Conservation (phyloP, 2,113 vertebrate species). For the Aplodontia rufa region DNA sequence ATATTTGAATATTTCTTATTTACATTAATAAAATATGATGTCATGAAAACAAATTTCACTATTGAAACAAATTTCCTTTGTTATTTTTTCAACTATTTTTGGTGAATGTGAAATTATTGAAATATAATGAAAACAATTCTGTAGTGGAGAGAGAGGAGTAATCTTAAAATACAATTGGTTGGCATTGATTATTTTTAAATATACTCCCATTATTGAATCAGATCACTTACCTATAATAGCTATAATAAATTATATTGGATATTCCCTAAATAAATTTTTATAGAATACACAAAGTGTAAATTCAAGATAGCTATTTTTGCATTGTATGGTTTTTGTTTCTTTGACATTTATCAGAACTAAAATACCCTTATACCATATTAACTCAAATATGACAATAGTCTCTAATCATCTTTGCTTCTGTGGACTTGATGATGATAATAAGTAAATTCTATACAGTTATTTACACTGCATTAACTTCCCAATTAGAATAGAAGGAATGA, state of each 20-base stretch:
- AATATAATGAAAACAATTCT: not conserved
- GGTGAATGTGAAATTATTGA: not conserved
- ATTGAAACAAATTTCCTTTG: not conserved
- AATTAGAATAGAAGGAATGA: constrained; percentile 53
- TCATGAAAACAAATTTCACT: not conserved
- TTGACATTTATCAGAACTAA: constrained; percentile 27
- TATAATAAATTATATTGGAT: not conserved
- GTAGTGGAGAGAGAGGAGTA: not conserved
- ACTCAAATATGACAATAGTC: constrained; percentile 61
- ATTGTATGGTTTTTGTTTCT: constrained; percentile 14
- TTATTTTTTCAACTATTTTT: not conserved
- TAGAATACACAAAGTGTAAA: not conserved
- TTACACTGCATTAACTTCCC: constrained; percentile 69
- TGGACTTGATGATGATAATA: constrained; percentile 58
- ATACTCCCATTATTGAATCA: not conserved
- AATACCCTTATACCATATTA: constrained; percentile 47
- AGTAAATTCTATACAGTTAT: constrained; percentile 54
- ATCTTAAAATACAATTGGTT: not conserved
- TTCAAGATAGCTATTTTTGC: not conserved
- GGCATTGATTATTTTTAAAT: not conserved
- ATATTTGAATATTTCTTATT: not conserved
- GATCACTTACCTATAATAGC: not conserved
- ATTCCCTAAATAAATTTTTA: not conserved
- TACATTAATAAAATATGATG: not conserved
- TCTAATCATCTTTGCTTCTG: constrained; percentile 56